Evolutionary conservation across 2,797 vertebrate genomes (phyloP), one percentile per base, ranked within the genome.

Genomic region (Cyclopterus lumpus): DNA sequence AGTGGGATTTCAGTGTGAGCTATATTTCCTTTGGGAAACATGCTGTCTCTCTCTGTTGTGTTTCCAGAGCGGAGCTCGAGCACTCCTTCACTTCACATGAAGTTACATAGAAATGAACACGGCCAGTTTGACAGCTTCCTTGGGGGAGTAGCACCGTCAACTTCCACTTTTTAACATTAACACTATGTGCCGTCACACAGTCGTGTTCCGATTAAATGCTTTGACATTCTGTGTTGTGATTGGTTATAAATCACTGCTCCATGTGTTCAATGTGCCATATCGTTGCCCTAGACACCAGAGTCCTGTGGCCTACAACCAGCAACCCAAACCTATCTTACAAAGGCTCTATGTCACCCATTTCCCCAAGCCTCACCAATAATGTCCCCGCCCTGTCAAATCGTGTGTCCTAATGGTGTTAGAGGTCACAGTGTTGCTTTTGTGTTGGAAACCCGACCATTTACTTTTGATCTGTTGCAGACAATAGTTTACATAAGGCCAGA

Each of bases 1-100:
- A 59, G 20, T 78, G 73, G 58, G 79, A 77, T 82, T 85, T 82
- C 69, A 58, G 49, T 57, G 28, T 67, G 54, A 42, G 59, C 74
- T 67, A 7, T 40, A 68, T 82, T 83, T 83, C 58, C 67, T 71
- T 46, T 71, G 67, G 72, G 76, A 24, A 53, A 67, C 73, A 61
- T 36, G n/a, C 49, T 55, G 9, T 36, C 44, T 74, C 32, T 15
- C 30, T 60, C 20, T 36, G 14, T 30, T 5, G 42, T 77, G 38
- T 73, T 67, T 80, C 54, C 71, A 67, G 48, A 77, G 58, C 55
- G 30, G 51, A 57, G 22, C 6, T n/a, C 9, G 9, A 54, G 54
- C 30, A 64, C 74, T 73, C 38, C 54, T 77, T 80, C 81, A 49
- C 40, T 81, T 48, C 59, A 40, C 36, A 38, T 59, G 11, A 42